These are phyloP conservation scores for Hemitrygon akajei DNA, from an alignment of 2,797 vertebrate genomes.

Conservation along the genomic window DNA sequence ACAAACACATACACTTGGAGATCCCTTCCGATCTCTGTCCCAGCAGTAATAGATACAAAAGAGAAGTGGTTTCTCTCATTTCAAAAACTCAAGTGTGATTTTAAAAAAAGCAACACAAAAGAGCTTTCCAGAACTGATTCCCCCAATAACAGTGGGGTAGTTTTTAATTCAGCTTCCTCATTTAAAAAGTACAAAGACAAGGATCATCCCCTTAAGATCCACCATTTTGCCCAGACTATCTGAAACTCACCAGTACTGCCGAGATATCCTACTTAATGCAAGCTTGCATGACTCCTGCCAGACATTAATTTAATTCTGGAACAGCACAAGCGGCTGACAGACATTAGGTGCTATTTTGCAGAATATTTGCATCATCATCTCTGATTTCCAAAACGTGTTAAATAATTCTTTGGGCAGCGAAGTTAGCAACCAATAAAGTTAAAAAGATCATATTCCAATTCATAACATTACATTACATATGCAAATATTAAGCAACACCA, in stretches of 20 bases:
- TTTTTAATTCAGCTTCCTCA: background rate
- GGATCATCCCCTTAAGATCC: background rate
- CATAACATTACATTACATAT: background rate
- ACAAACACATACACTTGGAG: background rate
- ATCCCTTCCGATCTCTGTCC: background rate
- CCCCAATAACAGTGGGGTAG: background rate
- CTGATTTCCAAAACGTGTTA: conserved; percentile 22
- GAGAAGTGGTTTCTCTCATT: background rate
- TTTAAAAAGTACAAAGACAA: background rate
- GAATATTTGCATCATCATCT: conserved; percentile 6
- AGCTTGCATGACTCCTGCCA: background rate
- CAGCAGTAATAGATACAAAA: background rate
- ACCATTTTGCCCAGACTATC: background rate
- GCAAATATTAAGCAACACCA: conserved; percentile 21
- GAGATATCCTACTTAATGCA: background rate
- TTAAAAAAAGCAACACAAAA: background rate
- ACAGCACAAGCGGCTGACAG: background rate
- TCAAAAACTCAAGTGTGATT: background rate
- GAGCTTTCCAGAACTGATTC: background rate
- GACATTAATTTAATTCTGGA: background rate
- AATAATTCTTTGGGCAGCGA: conserved; percentile 26
- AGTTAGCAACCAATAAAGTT: conserved; percentile 29
- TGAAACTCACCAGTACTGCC: background rate
- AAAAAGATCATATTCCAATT: conserved; percentile 30
- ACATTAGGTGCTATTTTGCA: background rate